A percentile compares a stretch with the other conserved stretches of the same genome.
These are phyloP conservation scores for Petrocephalus microphthalmus DNA, from an alignment of 2,113 vertebrate species.

Conservation along the genomic window DNA sequence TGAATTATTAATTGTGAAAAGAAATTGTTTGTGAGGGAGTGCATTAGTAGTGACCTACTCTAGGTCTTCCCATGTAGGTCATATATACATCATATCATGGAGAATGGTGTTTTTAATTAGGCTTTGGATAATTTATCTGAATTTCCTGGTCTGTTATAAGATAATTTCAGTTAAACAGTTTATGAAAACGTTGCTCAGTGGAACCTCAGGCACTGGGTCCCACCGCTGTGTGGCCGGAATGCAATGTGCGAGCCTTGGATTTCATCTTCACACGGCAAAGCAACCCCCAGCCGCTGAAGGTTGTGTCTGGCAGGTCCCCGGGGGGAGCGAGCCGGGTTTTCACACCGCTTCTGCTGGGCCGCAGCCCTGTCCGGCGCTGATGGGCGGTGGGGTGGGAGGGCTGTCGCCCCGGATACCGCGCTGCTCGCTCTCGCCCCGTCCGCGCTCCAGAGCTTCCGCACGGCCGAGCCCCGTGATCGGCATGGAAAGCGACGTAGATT, in stretches of 20 bases:
- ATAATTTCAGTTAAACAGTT: neutral
- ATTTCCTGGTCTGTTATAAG: neutral
- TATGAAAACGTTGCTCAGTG: neutral
- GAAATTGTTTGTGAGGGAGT: neutral
- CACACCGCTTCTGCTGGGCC: neutral
- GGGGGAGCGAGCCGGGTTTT: constrained; percentile 31
- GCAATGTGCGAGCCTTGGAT: constrained; percentile 19
- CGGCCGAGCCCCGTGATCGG: constrained; percentile 45
- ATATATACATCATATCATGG: neutral
- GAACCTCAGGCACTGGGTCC: neutral
- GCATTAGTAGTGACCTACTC: neutral
- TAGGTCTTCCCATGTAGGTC: neutral
- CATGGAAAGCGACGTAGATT: constrained; percentile 14
- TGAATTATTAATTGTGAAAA: constrained; percentile 19
- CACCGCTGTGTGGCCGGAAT: neutral
- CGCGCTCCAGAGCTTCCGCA: constrained; percentile 50
- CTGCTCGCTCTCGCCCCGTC: constrained; percentile 29
- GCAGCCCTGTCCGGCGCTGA: neutral
- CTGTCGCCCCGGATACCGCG: neutral
- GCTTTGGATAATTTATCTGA: neutral
- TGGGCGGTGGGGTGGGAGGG: neutral
- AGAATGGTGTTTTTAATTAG: neutral
- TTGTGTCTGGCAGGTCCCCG: constrained; percentile 38
- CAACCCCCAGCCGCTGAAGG: constrained; percentile 44
- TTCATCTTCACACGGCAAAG: constrained; percentile 50